Conservation (phyloP, 2,113 vertebrate genomes). For the Saccopteryx leptura region DNA sequence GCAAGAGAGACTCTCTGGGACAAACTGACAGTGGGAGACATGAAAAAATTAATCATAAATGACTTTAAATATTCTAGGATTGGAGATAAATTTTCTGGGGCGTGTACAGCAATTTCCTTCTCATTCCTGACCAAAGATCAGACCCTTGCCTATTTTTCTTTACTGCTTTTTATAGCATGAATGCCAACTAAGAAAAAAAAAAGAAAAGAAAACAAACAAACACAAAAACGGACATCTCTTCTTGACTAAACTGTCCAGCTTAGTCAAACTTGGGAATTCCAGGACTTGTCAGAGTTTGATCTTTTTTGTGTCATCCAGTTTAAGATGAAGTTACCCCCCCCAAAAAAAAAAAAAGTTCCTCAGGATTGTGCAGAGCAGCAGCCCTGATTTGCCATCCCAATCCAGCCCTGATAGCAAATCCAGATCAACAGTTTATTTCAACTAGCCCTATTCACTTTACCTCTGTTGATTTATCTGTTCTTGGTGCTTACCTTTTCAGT, state of each 20-base stretch:
- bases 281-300: background rate
- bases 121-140: background rate
- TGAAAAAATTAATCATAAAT: background rate
- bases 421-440: background rate
- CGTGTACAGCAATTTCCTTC: background rate
- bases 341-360: background rate
- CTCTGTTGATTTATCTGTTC: background rate
- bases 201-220: background rate
- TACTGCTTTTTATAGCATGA: rapidly evolving
- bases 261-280: background rate
- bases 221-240: background rate
- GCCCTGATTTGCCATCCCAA: rapidly evolving
- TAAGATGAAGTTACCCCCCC: background rate
- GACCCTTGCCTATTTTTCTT: background rate
- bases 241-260: background rate
- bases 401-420: background rate
- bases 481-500: background rate
- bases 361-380: rapidly evolving
- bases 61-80: background rate
- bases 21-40: background rate
- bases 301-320: background rate
- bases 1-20: background rate
- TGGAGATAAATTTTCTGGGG: background rate
- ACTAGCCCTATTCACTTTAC: rapidly evolving
- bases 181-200: background rate